phyloP scores from a whole-genome alignment of 2,797 vertebrate species.

The Eulemur coronatus region DNA sequence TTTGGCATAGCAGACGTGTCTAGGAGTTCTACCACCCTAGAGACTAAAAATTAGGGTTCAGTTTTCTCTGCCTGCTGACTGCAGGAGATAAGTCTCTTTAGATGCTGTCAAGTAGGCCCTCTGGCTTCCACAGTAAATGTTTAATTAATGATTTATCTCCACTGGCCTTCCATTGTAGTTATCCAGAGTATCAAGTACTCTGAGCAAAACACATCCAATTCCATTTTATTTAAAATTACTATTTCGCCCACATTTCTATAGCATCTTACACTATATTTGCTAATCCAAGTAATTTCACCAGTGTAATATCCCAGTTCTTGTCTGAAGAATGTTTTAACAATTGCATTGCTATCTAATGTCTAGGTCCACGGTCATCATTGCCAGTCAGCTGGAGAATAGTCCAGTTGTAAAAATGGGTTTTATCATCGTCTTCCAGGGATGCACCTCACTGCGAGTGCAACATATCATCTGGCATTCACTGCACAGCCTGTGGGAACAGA shows the following conservation, averaged over 20 bases:
- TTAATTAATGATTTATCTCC: neutral
- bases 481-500: neutral
- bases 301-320: neutral
- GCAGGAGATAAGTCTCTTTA: neutral
- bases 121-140: neutral
- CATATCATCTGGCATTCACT: neutral
- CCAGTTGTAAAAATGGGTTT: neutral
- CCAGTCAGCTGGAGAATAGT: neutral
- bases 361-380: neutral
- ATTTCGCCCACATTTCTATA: neutral
- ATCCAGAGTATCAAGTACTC: neutral
- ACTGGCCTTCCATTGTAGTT: neutral
- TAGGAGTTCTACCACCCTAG: rapidly evolving
- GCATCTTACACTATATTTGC: neutral
- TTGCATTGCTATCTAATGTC: neutral
- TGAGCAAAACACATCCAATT: neutral
- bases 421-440: neutral
- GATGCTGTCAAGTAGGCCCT: neutral
- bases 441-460: neutral
- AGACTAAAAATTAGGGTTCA: neutral
- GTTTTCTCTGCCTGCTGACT: neutral
- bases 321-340: neutral
- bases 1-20: neutral
- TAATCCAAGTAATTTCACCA: neutral
- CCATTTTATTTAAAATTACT: neutral